Evolutionary conservation across 2,888 invertebrate species (phyloP).

Genomic region (Eutolmus rufibarbis): DNA sequence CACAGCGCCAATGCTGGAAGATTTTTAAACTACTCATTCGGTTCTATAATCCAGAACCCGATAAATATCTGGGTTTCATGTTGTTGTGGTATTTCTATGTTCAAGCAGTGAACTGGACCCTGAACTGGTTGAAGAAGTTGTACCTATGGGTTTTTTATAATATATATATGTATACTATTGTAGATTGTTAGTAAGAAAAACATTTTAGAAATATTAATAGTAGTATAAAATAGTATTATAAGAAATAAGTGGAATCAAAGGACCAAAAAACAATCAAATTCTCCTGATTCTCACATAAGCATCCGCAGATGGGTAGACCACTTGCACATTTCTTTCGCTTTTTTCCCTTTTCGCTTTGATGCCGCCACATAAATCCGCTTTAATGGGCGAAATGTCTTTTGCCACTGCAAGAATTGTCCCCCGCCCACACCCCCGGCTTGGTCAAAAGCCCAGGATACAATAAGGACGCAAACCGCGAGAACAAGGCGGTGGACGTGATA

Average conservation of each 20-base stretch:
- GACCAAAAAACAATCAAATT: not conserved
- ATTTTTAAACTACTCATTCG: too few species aligned
- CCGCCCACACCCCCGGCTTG: not conserved
- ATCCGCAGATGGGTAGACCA: not conserved
- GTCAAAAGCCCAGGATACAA: not conserved
- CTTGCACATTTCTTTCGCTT: not conserved
- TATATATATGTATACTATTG: too few species aligned
- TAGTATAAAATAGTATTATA: too few species aligned
- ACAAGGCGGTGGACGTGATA: not conserved
- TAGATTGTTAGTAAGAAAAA: too few species aligned
- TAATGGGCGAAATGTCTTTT: constrained; percentile 21
- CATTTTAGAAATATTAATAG: too few species aligned
- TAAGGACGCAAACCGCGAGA: not conserved
- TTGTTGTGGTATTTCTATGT: too few species aligned
- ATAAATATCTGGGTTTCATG: too few species aligned
- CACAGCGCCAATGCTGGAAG: too few species aligned
- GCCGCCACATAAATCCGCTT: constrained; percentile 30
- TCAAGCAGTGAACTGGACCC: too few species aligned
- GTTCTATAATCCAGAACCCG: too few species aligned
- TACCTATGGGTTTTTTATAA: too few species aligned
- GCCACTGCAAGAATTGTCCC: constrained; percentile 1
- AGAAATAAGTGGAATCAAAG: not conserved
- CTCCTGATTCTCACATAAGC: not conserved
- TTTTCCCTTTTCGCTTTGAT: constrained; percentile 4
- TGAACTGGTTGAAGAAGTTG: too few species aligned